phyloP scores from a whole-genome alignment of 2,797 vertebrate genomes.

The Eulemur coronatus region DNA sequence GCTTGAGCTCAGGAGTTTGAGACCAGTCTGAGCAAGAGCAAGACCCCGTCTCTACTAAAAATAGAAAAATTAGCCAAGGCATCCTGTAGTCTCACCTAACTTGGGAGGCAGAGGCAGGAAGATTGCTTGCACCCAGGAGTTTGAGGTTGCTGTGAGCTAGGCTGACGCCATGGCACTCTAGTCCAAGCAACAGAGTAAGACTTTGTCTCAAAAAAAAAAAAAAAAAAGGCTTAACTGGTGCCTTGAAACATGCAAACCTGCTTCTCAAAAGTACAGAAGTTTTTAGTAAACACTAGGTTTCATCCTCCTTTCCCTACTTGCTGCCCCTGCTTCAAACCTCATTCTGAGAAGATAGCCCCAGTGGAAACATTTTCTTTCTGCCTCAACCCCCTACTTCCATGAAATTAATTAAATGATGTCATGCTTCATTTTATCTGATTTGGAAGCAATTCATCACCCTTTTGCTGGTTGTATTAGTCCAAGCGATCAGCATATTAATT shows the following conservation, averaged over 20 bases:
- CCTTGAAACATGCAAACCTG: background rate
- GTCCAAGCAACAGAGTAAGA: no score
- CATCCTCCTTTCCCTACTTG: background rate
- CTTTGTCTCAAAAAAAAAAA: no score
- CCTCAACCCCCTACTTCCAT: conserved; percentile 65
- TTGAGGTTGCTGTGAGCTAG: no score
- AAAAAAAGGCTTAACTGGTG: background rate
- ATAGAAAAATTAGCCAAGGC: no score
- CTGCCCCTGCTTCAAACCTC: background rate
- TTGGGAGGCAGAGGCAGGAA: no score
- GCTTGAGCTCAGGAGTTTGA: no score
- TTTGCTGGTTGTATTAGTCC: conserved; percentile 87
- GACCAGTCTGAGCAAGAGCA: no score
- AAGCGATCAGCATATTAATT: conserved; percentile 87
- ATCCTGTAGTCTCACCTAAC: no score
- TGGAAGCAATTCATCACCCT: conserved; percentile 92
- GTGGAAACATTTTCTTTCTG: conserved; percentile 69
- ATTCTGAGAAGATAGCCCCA: conserved; percentile 15
- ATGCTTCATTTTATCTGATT: conserved; percentile 93
- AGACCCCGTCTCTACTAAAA: no score
- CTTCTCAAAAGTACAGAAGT: background rate
- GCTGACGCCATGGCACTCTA: no score
- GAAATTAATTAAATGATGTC: conserved; percentile 94
- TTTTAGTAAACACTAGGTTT: background rate
- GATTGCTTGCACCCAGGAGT: no score